A percentile compares a stretch with the other conserved stretches of the same genome.
Evolutionary conservation across 2,113 vertebrate species (phyloP).

Genomic region (Dipodomys ordii): DNA sequence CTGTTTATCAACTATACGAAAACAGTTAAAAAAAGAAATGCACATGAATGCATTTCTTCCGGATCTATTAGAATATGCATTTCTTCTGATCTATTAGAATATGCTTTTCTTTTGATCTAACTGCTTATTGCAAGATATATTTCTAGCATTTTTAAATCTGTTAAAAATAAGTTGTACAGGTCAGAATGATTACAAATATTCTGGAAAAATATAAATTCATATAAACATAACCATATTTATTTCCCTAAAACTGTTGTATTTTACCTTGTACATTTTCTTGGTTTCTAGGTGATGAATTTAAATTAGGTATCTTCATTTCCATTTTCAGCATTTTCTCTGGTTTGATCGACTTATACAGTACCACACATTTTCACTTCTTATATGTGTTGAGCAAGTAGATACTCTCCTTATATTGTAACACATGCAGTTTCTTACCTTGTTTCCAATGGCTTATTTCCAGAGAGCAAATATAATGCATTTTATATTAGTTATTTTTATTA

Average conservation of each 20-base stretch:
- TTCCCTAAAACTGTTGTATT: not conserved
- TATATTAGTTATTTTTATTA: not conserved
- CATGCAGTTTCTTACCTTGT: not conserved
- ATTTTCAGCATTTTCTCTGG: conserved; percentile 8
- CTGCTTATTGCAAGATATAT: not conserved
- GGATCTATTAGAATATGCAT: conserved; percentile 7
- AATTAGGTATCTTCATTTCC: not conserved
- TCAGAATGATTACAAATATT: not conserved
- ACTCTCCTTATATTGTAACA: not conserved
- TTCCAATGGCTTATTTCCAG: not conserved
- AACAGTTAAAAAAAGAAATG: too few relatives aligned
- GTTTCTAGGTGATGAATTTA: conserved; percentile 15
- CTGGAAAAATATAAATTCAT: not conserved
- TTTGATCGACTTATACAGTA: not conserved
- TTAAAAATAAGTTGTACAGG: conserved; percentile 45
- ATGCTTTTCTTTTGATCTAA: conserved; percentile 52
- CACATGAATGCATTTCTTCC: not conserved
- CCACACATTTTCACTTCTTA: not conserved
- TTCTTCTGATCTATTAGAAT: conserved; percentile 40
- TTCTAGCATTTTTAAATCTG: conserved; percentile 35
- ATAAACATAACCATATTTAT: not conserved
- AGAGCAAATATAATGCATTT: conserved; percentile 9
- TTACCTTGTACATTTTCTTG: conserved; percentile 12
- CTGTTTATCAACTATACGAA: too few relatives aligned
- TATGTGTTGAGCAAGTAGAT: not conserved